Evolutionary conservation across 2,888 invertebrate genomes (phyloP).

Genomic region (Mythimna loreyi): DNA sequence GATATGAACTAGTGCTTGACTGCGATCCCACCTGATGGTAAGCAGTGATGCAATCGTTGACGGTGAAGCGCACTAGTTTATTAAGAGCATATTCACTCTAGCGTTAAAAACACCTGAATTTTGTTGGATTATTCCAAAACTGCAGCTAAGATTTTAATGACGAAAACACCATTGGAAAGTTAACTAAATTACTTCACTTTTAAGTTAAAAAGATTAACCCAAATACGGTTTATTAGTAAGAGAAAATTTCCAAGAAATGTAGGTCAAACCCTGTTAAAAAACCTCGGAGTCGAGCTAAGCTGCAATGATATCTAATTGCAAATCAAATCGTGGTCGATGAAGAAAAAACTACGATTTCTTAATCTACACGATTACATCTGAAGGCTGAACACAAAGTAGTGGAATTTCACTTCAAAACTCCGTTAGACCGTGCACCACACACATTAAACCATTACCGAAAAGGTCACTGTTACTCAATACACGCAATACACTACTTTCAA

Average conservation of each 20-base stretch:
- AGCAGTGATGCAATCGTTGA: too few species aligned
- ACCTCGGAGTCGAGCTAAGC: conserved; percentile 18
- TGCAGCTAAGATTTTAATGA: not conserved
- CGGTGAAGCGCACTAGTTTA: too few species aligned
- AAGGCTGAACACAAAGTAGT: conserved; percentile 51
- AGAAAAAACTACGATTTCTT: conserved; percentile 51
- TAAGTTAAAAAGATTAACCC: not conserved
- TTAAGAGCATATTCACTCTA: too few species aligned
- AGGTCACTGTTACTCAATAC: conserved; percentile 54
- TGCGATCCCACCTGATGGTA: too few species aligned
- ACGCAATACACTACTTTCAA: conserved; percentile 38
- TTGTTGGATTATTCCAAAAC: not conserved
- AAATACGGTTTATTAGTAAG: not conserved
- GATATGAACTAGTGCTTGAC: too few species aligned
- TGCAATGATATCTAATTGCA: conserved; percentile 52
- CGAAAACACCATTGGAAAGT: conserved; percentile 2
- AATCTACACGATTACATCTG: conserved; percentile 42
- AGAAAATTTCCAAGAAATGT: conserved; percentile 10
- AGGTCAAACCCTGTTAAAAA: conserved; percentile 34
- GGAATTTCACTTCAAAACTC: conserved; percentile 53
- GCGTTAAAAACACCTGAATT: too few species aligned
- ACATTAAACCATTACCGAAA: conserved; percentile 40
- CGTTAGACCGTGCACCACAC: conserved; percentile 38
- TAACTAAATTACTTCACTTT: not conserved
- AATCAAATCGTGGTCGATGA: conserved; percentile 28